Conservation (phyloP, 2,797 vertebrate species). For the Trachops cirrhosus region DNA sequence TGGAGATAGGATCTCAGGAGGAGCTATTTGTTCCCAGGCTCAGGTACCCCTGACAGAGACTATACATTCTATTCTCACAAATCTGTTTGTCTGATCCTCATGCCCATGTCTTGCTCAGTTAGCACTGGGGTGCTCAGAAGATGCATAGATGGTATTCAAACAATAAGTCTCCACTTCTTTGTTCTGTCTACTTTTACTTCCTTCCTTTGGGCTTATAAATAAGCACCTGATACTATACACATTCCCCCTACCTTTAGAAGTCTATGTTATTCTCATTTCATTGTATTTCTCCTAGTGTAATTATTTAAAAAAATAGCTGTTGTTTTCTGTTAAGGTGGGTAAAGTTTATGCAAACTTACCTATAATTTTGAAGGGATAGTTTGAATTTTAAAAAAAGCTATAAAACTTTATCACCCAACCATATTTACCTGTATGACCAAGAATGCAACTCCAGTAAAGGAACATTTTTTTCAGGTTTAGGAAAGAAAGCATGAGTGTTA, state of each 20-base stretch:
- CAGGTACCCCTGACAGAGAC: neutral
- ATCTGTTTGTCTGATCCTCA: neutral
- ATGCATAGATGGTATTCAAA: neutral
- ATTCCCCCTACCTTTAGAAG: neutral
- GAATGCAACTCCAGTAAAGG: neutral
- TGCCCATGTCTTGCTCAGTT: neutral
- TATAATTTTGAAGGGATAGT: neutral
- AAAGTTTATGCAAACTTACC: neutral
- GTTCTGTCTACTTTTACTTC: neutral
- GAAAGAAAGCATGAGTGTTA: neutral
- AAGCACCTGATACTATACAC: neutral
- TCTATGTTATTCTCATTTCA: neutral
- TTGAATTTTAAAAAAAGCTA: neutral
- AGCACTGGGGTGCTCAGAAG: neutral
- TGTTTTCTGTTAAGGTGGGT: neutral
- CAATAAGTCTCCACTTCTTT: neutral
- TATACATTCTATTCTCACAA: neutral
- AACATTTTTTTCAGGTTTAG: neutral
- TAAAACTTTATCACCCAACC: neutral
- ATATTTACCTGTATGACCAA: neutral
- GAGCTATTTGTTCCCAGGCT: neutral
- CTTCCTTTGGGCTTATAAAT: neutral
- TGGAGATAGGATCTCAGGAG: neutral
- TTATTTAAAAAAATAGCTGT: neutral
- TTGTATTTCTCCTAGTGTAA: neutral